Base-by-base conservation (phyloP, 2,888 invertebrate species). In the Eulithis testata region DNA sequence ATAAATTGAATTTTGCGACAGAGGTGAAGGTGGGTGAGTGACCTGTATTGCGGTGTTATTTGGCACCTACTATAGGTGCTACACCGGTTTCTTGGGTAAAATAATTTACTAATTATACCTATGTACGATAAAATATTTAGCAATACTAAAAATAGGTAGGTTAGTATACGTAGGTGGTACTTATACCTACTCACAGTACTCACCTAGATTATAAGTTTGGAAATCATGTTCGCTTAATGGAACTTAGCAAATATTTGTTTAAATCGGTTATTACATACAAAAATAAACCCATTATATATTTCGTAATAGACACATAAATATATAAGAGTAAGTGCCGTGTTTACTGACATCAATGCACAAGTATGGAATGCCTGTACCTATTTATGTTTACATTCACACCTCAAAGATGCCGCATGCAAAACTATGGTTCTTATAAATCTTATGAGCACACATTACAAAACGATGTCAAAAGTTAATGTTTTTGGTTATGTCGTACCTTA, bases 351-450 rank as follows among this genome's bases (percentile, higher is more conserved):
- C 65, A 66, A 70, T 77, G 79, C 74, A 74, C 77, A 74, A 73
- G 78, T 81, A 78, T 75, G 76, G 80, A 81, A 78, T 74, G 74
- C 75, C 74, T 76, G 69, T 47, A 62, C 21, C 12, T 12, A 12
- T 6, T 71, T 63, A 49, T 81, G 75, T 83, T 81, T 75, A 80
- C 80, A 77, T 66, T 76, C 68, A 81, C 76, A 76, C 71, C 76
- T 78, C 77, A 81, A 82, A 80, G 76, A 63, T 74, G 75, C 81
- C 84, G 83, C 73, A 80, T 83, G 83, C 73, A 72, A 49, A 49
- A 21, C 49, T 49, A 21, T 11, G 11, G 49, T 12, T 47, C 14
- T 47, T 8, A 14, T 47, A 6, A 45, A 31, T 31, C 31, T 45
- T 4, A 45, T 45, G 6, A n/a, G n/a, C 4, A 31, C 31, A 31